phyloP scores from a whole-genome alignment of 2,113 vertebrate genomes.

The Cynopterus brachyotis region DNA sequence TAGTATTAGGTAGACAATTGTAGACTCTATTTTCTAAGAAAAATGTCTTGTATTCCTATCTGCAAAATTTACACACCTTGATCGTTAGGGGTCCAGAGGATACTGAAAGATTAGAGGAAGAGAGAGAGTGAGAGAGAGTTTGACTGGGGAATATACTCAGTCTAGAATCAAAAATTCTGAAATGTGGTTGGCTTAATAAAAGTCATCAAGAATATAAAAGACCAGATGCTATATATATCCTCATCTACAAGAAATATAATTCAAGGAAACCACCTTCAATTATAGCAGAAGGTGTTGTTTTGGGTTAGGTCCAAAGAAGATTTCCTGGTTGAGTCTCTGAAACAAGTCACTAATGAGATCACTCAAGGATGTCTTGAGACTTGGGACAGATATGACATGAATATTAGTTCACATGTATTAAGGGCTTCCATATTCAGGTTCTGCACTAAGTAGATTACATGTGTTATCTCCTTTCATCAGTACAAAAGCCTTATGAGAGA shows the following conservation, averaged over 20 bases:
- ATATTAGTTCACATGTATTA: not conserved
- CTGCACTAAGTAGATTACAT: not conserved
- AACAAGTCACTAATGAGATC: slow-evolving; percentile 10
- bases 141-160: slow-evolving; percentile 44
- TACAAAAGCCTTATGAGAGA: not conserved
- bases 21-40: slow-evolving; percentile 32
- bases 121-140: slow-evolving; percentile 1
- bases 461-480: not conserved
- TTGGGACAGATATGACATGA: not conserved
- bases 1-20: slow-evolving; percentile 24
- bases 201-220: slow-evolving; percentile 53
- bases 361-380: not conserved
- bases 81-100: slow-evolving; percentile 1
- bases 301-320: slow-evolving; percentile 18
- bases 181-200: slow-evolving; percentile 52
- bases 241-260: slow-evolving; percentile 34
- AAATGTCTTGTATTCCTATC: slow-evolving; percentile 41
- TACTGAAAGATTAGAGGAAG: not conserved
- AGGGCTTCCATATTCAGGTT: not conserved
- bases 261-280: slow-evolving; percentile 37
- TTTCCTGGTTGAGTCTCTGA: slow-evolving; percentile 7
- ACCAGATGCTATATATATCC: slow-evolving; percentile 54
- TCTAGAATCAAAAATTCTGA: slow-evolving; percentile 65
- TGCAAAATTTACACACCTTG: slow-evolving; percentile 50
- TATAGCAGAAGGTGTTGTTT: slow-evolving; percentile 4